A percentile compares a stretch with the other conserved stretches of the same genome.
phyloP scores from a whole-genome alignment of 2,888 invertebrate species.

The Eumerus sabulonum region DNA sequence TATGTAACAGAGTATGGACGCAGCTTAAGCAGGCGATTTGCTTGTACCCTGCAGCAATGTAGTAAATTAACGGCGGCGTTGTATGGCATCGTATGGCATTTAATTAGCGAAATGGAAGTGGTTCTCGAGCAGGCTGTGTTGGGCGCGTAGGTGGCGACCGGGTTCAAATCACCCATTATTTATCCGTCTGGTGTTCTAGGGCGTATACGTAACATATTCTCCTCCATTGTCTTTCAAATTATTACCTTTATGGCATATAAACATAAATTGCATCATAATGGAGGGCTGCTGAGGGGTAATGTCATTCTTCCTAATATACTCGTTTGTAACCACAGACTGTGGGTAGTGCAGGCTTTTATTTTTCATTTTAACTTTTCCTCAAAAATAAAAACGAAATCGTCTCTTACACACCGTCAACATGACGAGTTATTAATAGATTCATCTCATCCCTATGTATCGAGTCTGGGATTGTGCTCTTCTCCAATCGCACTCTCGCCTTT shows the following conservation, averaged over 20 bases:
- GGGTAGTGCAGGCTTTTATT: neutral
- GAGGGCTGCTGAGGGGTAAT: neutral
- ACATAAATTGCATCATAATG: too few species aligned
- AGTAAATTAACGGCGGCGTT: constrained; percentile 29
- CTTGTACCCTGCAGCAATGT: constrained; percentile 43
- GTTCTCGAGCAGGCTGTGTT: too few species aligned
- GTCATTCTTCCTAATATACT: constrained; percentile 11
- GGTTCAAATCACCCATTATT: neutral
- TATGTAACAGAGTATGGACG: constrained; percentile 51
- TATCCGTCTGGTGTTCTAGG: neutral
- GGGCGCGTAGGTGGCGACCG: too few species aligned
- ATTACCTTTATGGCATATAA: too few species aligned
- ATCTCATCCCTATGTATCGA: constrained; percentile 28
- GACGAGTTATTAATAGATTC: constrained; percentile 57
- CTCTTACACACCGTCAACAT: constrained; percentile 43
- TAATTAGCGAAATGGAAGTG: too few species aligned
- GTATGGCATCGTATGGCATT: neutral
- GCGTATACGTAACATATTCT: constrained; percentile 31
- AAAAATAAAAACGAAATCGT: too few species aligned
- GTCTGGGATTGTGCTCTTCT: too few species aligned
- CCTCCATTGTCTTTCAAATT: too few species aligned
- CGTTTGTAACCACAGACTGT: too few species aligned
- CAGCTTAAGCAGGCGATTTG: too few species aligned
- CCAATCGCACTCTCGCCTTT: constrained; percentile 7
- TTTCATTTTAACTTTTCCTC: neutral